phyloP scores from a whole-genome alignment of 2,113 vertebrate genomes.

The Ptilonorhynchus violaceus region DNA sequence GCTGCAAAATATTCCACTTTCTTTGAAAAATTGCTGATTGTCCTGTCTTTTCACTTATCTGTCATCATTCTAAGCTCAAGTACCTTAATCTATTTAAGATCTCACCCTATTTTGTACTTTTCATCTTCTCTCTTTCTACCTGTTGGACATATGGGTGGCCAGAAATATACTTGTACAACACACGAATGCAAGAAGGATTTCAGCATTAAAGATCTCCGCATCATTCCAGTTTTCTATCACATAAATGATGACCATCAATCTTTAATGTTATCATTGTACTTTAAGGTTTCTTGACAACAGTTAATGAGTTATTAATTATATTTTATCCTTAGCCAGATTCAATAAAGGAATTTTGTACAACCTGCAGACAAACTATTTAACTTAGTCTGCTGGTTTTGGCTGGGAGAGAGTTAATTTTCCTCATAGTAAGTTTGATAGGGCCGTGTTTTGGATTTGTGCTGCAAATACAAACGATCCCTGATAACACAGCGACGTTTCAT shows the following conservation, averaged over 20 bases:
- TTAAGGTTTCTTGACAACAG: neutral
- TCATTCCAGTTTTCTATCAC: neutral
- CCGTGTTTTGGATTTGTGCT: neutral
- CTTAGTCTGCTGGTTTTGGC: neutral
- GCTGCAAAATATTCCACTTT: neutral
- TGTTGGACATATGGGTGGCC: neutral
- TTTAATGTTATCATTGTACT: neutral
- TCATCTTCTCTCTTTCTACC: neutral
- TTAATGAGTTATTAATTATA: neutral
- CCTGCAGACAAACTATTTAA: neutral
- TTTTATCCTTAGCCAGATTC: neutral
- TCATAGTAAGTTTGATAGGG: fast-evolving
- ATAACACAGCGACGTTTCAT: neutral
- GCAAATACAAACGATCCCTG: neutral
- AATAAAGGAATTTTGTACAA: neutral
- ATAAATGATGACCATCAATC: neutral
- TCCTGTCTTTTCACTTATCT: neutral
- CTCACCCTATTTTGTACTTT: neutral
- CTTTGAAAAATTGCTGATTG: neutral
- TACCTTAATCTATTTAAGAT: neutral
- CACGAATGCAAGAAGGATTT: neutral
- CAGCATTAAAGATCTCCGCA: neutral
- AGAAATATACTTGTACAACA: neutral
- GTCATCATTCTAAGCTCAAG: neutral
- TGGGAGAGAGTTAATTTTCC: neutral